These are phyloP conservation scores for Hypotaenidia philippensis DNA, from an alignment of 2,797 vertebrate genomes.

Conservation along the genomic window DNA sequence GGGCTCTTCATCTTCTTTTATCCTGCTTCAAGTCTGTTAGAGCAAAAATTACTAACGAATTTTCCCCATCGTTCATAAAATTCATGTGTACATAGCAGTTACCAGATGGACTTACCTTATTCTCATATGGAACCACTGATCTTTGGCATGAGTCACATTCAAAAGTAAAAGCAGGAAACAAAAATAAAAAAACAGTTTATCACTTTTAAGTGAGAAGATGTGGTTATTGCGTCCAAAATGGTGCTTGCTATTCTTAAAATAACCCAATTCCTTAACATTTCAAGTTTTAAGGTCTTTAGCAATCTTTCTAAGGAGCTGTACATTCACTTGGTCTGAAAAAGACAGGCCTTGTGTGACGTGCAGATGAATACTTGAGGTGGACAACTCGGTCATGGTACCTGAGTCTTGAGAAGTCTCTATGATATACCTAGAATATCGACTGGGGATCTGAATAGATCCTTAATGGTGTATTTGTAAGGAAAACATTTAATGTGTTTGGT, in stretches of 20 bases:
- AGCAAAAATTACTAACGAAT: background rate
- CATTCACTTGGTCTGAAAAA: background rate
- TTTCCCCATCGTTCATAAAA: background rate
- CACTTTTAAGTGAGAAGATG: background rate
- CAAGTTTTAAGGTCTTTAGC: background rate
- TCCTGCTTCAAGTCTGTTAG: background rate
- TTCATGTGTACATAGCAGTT: background rate
- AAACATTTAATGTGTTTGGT: accelerated
- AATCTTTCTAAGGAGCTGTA: background rate
- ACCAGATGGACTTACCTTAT: background rate
- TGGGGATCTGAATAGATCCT: background rate
- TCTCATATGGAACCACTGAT: background rate
- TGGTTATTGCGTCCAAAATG: background rate
- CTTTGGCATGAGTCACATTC: background rate
- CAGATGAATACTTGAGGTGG: accelerated
- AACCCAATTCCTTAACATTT: background rate
- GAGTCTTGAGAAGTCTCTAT: background rate
- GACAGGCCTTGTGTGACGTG: background rate
- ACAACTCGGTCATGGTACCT: accelerated
- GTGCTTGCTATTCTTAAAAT: background rate
- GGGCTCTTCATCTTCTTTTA: background rate
- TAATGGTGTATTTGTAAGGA: background rate
- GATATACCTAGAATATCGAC: background rate
- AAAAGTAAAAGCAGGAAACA: background rate
- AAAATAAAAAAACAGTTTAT: background rate